Base-by-base conservation (phyloP, 1,140 invertebrate genomes). In the Drosophila willistoni region DNA sequence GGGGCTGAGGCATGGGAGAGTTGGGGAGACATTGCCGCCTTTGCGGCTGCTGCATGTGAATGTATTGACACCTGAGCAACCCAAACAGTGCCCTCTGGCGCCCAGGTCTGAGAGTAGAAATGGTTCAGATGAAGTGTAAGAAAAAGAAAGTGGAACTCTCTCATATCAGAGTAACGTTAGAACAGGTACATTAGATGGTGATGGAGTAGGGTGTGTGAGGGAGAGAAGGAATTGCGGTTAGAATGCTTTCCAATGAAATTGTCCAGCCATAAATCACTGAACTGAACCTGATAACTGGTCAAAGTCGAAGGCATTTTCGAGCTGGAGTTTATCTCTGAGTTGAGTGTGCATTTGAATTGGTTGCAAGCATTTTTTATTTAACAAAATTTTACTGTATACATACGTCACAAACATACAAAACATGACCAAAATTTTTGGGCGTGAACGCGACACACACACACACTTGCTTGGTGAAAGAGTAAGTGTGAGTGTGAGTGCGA, bases 381-480 rank as follows among this genome's bases (percentile, higher is more conserved):
- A 76, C 70, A 64, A 64, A 7, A 59, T 29, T 42, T 36, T 70
- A 39, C 42, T 74, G 72, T 90, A 42, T 66, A 63, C 70, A 42
- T 66, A 65, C 70, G 80, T 73, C 84, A 79, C 77, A 78, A 68
- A 81, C 85, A 79, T 29, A 29, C 72, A 84, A 64, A 90, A 90
- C 81, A 90, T 84, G 86, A 90, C 81, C 78, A 85, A 84, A 85
- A 85, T 75, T 90, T 77, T 86, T 90, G 86, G 86, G 86, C 86
- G 86, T 90, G 85, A 90, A 71, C 84, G 39, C 72, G 57, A 36
- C 63, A 68, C 44, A 70, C 41, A 51, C 39, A 57, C 63, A 70
- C 39, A 57, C 62, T 72, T 41, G 39, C 42, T 34, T 22, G 22
- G 33, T 19, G 10, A 55, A 7, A 42, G 56, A 71, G 36, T 25